Evolutionary conservation across 2,888 invertebrate genomes (phyloP).

Genomic region (Andrena hattorfiana): DNA sequence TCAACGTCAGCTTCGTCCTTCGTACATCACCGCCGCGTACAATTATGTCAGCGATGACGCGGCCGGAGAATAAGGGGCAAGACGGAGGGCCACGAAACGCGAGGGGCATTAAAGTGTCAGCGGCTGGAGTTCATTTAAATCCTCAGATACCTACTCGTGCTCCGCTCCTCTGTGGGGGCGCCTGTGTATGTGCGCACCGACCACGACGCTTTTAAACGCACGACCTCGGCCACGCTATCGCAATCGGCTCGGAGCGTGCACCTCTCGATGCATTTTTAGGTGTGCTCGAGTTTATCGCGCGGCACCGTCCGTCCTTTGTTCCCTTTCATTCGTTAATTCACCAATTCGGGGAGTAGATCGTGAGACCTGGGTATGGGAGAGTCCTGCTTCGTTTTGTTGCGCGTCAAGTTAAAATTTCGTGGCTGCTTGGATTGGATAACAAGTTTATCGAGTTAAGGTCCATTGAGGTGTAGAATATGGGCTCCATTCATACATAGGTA

Average conservation of each 20-base stretch:
- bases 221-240: background rate
- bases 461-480: too few relatives aligned
- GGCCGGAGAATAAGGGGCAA: constrained; percentile 39
- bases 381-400: too few relatives aligned
- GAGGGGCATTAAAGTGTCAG: constrained; percentile 73
- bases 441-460: too few relatives aligned
- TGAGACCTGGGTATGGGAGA: too few relatives aligned
- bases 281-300: background rate
- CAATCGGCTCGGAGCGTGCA: constrained; percentile 14
- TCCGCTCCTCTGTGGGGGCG: constrained; percentile 2
- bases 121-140: constrained; percentile 72
- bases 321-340: too few relatives aligned
- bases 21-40: constrained; percentile 68
- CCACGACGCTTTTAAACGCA: constrained; percentile 30
- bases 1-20: constrained; percentile 70
- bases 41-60: constrained; percentile 73
- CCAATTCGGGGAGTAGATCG: background rate
- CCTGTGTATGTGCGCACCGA: constrained; percentile 20
- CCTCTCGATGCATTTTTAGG: constrained; percentile 1
- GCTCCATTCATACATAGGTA: too few relatives aligned
- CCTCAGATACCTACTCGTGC: constrained; percentile 64
- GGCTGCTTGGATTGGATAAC: too few relatives aligned
- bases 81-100: constrained; percentile 50
- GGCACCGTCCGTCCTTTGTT: background rate
- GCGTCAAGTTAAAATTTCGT: too few relatives aligned